Evolutionary conservation across 1,140 invertebrate species (phyloP).

Genomic region (Plutomurus gul): DNA sequence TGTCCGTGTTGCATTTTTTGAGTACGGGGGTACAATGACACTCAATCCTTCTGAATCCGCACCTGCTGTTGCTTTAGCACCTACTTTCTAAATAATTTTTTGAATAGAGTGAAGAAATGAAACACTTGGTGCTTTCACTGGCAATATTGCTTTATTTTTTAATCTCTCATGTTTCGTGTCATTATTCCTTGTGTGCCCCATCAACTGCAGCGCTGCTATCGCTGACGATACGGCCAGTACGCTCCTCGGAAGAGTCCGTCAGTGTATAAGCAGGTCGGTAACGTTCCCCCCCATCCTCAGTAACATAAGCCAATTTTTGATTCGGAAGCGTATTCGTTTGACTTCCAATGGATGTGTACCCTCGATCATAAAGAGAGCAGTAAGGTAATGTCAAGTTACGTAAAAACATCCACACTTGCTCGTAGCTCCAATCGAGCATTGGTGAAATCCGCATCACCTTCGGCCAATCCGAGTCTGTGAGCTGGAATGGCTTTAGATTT

Average conservation of each 20-base stretch:
- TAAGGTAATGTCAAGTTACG: conserved; percentile 77
- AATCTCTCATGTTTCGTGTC: too few relatives aligned
- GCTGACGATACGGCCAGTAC: conserved; percentile 77
- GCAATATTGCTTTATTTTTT: too few relatives aligned
- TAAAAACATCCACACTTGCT: conserved; percentile 87
- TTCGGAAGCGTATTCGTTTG: conserved; percentile 78
- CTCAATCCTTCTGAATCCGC: too few relatives aligned
- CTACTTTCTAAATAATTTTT: too few relatives aligned
- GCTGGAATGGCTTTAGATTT: conserved; percentile 70
- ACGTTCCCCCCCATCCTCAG: conserved; percentile 58
- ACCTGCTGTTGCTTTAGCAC: too few relatives aligned
- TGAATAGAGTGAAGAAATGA: too few relatives aligned
- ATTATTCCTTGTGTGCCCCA: too few relatives aligned
- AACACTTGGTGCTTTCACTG: too few relatives aligned
- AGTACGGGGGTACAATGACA: too few relatives aligned
- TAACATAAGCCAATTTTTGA: conserved; percentile 66
- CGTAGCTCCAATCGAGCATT: conserved; percentile 86
- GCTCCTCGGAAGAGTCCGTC: conserved; percentile 69
- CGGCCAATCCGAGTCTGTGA: conserved; percentile 88
- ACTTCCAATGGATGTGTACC: conserved; percentile 83
- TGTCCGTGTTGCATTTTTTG: too few relatives aligned
- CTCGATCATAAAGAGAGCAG: conserved; percentile 84
- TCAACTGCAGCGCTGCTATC: too few relatives aligned
- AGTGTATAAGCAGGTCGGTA: conserved; percentile 82
- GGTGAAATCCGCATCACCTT: conserved; percentile 83